Conservation (phyloP, 1,140 invertebrate genomes). For the Zaprionus gabonicus region DNA sequence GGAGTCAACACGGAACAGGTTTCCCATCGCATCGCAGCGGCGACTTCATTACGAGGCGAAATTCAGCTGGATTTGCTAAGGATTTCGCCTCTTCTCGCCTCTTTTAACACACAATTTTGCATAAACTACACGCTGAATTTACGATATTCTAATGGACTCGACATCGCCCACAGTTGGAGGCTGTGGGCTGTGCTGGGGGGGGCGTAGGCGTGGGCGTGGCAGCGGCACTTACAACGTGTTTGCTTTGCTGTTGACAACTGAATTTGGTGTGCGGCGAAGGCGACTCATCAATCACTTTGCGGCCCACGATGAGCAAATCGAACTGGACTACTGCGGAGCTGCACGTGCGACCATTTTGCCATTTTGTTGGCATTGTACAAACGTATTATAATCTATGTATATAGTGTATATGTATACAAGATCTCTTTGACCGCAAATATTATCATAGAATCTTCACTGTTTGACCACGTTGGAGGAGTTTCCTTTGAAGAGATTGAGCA, state of each 20-base stretch:
- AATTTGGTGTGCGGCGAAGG: conserved; percentile 39
- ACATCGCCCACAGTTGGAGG: neutral
- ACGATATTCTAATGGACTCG: conserved; percentile 35
- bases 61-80: conserved; percentile 37
- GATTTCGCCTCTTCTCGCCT: neutral
- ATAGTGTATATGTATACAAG: neutral
- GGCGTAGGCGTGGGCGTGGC: neutral
- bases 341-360: conserved; percentile 43
- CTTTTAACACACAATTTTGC: neutral
- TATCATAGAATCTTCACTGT: conserved; percentile 33
- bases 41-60: conserved; percentile 44
- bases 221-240: conserved; percentile 26
- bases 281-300: conserved; percentile 62
- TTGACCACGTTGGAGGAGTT: conserved; percentile 6
- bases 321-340: too few species aligned
- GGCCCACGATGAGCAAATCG: conserved; percentile 7
- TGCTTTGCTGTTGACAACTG: conserved; percentile 67
- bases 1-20: conserved; percentile 3
- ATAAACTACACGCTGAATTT: conserved; percentile 4
- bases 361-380: conserved; percentile 15
- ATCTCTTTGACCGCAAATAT: conserved; percentile 29
- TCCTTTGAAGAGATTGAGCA: neutral
- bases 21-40: conserved; percentile 10
- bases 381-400: conserved; percentile 1
- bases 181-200: neutral